These are phyloP conservation scores for Rhinolophus sinicus DNA, from an alignment of 2,113 vertebrate genomes.

Conservation along the genomic window DNA sequence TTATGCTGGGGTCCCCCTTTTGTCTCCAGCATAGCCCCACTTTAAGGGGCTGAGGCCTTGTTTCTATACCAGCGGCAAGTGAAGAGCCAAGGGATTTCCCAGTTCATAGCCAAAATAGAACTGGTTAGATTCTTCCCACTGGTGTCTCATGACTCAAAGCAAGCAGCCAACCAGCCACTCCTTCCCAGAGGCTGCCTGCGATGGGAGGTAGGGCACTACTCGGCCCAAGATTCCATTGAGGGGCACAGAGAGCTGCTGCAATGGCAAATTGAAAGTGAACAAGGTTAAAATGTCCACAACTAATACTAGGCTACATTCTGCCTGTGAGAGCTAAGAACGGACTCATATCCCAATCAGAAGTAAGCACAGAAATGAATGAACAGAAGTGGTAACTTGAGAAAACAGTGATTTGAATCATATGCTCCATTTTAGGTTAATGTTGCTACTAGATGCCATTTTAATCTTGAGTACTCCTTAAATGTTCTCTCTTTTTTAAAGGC, in stretches of 20 bases:
- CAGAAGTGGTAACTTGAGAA: slow-evolving; percentile 39
- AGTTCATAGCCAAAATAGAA: slow-evolving; percentile 59
- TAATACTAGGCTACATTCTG: not conserved
- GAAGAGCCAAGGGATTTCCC: slow-evolving; percentile 58
- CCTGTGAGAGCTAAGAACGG: not conserved
- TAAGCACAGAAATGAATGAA: not conserved
- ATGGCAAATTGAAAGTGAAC: not conserved
- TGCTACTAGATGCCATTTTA: not conserved
- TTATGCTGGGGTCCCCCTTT: slow-evolving; percentile 50
- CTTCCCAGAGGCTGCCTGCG: slow-evolving; percentile 15
- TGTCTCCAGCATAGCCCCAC: slow-evolving; percentile 50
- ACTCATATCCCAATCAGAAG: not conserved
- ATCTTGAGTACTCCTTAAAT: not conserved
- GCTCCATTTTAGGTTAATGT: not conserved
- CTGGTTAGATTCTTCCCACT: slow-evolving; percentile 51
- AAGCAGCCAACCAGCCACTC: slow-evolving; percentile 26
- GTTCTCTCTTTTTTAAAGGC: not conserved
- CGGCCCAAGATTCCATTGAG: not conserved
- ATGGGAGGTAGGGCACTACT: not conserved
- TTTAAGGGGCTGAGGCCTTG: slow-evolving; percentile 58
- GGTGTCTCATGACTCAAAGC: slow-evolving; percentile 53
- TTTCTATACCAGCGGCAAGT: slow-evolving; percentile 73
- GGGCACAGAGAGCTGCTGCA: not conserved
- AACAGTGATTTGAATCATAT: not conserved
- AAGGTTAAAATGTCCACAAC: not conserved